Evolutionary conservation across 2,797 vertebrate species (phyloP), one percentile per base, ranked within the genome.

Genomic region (Mus minutoides): DNA sequence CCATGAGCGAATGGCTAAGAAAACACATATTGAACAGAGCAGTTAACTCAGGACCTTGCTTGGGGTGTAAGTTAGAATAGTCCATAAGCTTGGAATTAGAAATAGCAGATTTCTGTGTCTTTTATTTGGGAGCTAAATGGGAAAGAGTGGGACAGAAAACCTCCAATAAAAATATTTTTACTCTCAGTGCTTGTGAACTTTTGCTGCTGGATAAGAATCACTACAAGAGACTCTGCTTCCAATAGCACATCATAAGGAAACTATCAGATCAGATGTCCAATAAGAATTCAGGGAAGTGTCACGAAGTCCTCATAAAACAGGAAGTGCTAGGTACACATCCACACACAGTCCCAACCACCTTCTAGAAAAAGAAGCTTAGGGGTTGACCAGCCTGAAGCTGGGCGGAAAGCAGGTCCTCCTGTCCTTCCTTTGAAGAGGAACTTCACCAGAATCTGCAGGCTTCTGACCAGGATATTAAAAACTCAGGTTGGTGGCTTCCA

Each of bases 301-400:
- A 37, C 29, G 5, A 34, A 13, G 21, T 31, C 34, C 62, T 40
- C 26, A 10, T 26, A 8, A 22, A 40, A 24, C 16, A 0, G 99
- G 99, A 88, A 99, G 98, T 69, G 99, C 99, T 9, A 99, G 99
- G 99, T 97, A 97, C 99, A 99, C 0, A 97, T 97, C 93, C 98
- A 98, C 93, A 0, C 99, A 99, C 9, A 98, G 96, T 73, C 99
- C 98, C 21, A 99, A 99, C 75, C 99, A 96, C 97, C 99, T 99
- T 97, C 88, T 94, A 97, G 67, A 90, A 16, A 85, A 79, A 26
- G 80, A 87, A 19, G 22, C 69, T 64, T 8, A 1, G 1, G 37
- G 49, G 75, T 34, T 0, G 21, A 4, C 37, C 29, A 19, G 64
- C 24, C 69, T 12, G 34, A 1, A 46, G n/a, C 17, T 75, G 37